Percentiles rank a stretch among this genome's conserved stretches.
These are phyloP conservation scores for Lerema accius DNA, from an alignment of 1,140 invertebrate species.

Conservation along the genomic window DNA sequence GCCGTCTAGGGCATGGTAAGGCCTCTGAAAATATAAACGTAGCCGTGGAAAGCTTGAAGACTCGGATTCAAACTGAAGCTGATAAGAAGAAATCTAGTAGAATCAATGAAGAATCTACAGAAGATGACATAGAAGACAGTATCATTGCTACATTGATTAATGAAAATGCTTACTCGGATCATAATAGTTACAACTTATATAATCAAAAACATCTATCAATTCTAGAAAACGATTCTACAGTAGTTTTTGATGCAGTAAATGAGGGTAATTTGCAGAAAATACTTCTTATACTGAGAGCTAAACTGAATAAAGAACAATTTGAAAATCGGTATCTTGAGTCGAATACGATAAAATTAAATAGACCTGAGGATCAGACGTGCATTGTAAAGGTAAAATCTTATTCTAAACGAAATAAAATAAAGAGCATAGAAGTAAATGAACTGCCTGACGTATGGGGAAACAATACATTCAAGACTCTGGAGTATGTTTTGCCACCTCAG, in stretches of 20 bases:
- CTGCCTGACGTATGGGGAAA: constrained; percentile 63
- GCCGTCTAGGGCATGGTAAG: constrained; percentile 58
- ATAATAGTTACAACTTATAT: constrained; percentile 39
- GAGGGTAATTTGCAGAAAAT: constrained; percentile 53
- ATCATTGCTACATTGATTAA: constrained; percentile 60
- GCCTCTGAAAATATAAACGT: constrained; percentile 54
- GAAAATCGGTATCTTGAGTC: constrained; percentile 38
- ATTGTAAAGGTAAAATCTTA: constrained; percentile 61
- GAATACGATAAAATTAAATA: constrained; percentile 44
- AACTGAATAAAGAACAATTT: constrained; percentile 53
- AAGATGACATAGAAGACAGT: constrained; percentile 65
- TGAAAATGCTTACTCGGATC: constrained; percentile 48
- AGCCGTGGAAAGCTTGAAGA: constrained; percentile 64
- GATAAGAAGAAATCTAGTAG: constrained; percentile 51
- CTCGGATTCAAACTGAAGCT: constrained; percentile 60
- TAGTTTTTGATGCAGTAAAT: constrained; percentile 38
- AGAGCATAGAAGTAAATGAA: constrained; percentile 36
- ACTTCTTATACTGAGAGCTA: constrained; percentile 58
- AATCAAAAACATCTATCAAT: background rate
- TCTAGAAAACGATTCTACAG: constrained; percentile 14
- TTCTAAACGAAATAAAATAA: constrained; percentile 52
- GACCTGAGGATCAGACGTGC: constrained; percentile 37
- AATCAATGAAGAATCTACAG: constrained; percentile 52
- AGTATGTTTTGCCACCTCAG: constrained; percentile 66
- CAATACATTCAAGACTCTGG: constrained; percentile 34